These are phyloP conservation scores for Ephialtes manifestator DNA, from an alignment of 2,888 invertebrate genomes.

Conservation along the genomic window DNA sequence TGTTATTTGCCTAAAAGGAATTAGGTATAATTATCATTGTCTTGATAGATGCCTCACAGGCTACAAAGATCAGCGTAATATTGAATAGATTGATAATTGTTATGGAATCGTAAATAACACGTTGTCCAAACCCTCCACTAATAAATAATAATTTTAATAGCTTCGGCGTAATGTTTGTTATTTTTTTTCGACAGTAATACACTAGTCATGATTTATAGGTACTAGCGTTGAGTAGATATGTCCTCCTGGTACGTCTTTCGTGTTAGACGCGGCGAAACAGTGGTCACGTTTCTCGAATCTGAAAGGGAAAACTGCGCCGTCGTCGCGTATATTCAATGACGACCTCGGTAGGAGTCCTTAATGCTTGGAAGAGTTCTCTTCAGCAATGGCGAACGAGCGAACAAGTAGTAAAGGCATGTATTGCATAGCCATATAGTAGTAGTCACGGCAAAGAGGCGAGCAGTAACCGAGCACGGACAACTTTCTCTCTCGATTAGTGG, in stretches of 20 bases:
- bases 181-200: background rate
- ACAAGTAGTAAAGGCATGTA: conserved; percentile 50
- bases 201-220: background rate
- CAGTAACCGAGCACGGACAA: conserved; percentile 57
- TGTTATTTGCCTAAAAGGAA: background rate
- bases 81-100: background rate
- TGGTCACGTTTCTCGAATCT: conserved; percentile 62
- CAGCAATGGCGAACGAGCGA: background rate
- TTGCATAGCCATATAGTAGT: conserved; percentile 21
- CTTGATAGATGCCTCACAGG: background rate
- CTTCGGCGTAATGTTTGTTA: background rate
- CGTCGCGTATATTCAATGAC: conserved; percentile 48
- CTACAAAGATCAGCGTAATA: background rate
- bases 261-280: conserved; percentile 43
- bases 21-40: background rate
- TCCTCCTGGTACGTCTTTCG: background rate
- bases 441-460: conserved; percentile 20
- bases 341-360: conserved; percentile 67
- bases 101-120: background rate
- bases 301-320: conserved; percentile 67
- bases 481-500: conserved; percentile 73
- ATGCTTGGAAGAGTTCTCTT: conserved; percentile 64
- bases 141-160: background rate
- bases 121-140: background rate
- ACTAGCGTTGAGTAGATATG: background rate